Base-by-base conservation (phyloP, 2,797 vertebrate species). In the Hydrophis major region DNA sequence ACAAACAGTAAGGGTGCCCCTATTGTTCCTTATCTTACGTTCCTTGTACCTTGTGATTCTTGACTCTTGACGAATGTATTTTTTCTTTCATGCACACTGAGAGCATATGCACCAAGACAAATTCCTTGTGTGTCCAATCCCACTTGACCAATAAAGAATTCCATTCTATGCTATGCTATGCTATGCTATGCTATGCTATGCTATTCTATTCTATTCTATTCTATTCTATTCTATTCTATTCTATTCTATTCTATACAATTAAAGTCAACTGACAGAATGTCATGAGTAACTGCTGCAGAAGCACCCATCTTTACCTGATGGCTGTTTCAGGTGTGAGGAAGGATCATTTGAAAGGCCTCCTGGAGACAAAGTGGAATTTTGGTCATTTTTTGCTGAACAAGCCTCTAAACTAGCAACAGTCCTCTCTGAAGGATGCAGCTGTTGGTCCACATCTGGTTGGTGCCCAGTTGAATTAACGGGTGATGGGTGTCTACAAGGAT, bases 221-320 rank as follows among this genome's bases (percentile, higher is more conserved):
- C 42, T 42, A 42, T 47, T 47, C 42, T 47, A 47, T 47, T 42
- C 42, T 42, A 42, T 47, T 47, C 47, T 50, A 50, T 50, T 53
- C 50, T 53, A 10, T 53, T 10, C 50, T 53, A 53, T 53, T 53
- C 50, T 53, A 53, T 53, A 10, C 47, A 22, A 66, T n/a, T 87
- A 92, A 87, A 55, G 56, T 66, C 50, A 88, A 50, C 27, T 47
- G 20, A 83, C 37, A 83, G 37, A 42, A 57, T 50, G 86, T 63
- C 57, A 6, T 37, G 25, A 37, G 66, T 59, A 16, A 90, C 12
- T 53, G 18, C 25, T 56, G 18, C 28, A 60, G 56, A 10, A 78
- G 74, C 37, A 22, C 8, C 74, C 89, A 28, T 74, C 27, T 94
- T 94, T 56, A 97, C 97, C 96, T 92, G 93, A 42, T 0, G 0